Evolutionary conservation across 1,140 invertebrate species (phyloP).

Genomic region (Meloidogyne hapla): DNA sequence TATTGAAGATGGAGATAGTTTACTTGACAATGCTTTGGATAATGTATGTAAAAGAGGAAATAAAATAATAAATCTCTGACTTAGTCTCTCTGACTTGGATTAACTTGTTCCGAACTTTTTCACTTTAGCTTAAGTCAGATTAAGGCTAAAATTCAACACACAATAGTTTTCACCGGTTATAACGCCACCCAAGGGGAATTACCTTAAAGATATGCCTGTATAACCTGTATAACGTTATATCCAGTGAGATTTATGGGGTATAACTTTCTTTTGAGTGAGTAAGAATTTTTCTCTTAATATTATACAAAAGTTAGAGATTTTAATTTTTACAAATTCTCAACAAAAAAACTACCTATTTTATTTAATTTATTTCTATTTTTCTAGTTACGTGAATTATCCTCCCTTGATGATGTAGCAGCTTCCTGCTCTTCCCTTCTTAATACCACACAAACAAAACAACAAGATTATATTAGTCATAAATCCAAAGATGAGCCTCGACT

Average conservation of each 20-base stretch:
- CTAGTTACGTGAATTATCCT: slow-evolving; percentile 21
- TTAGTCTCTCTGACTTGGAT: too few species aligned
- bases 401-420: slow-evolving; percentile 4
- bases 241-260: too few species aligned
- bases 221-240: neutral
- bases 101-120: too few species aligned
- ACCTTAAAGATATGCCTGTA: too few species aligned
- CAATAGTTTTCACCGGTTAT: too few species aligned
- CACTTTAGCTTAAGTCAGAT: too few species aligned
- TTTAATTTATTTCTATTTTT: neutral
- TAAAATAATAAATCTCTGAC: neutral
- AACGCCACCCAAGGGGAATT: neutral
- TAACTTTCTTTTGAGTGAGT: too few species aligned
- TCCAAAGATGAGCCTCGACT: neutral
- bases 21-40: slow-evolving; percentile 22
- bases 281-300: too few species aligned
- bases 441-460: neutral
- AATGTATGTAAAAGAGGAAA: neutral
- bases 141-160: too few species aligned
- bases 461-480: neutral
- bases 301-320: too few species aligned
- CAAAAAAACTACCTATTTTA: too few species aligned
- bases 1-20: neutral
- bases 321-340: too few species aligned
- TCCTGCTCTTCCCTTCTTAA: neutral